A percentile compares a stretch with the other conserved stretches of the same genome.
These are phyloP conservation scores for Ramphastos sulfuratus DNA, from an alignment of 2,113 vertebrate species.

Conservation along the genomic window DNA sequence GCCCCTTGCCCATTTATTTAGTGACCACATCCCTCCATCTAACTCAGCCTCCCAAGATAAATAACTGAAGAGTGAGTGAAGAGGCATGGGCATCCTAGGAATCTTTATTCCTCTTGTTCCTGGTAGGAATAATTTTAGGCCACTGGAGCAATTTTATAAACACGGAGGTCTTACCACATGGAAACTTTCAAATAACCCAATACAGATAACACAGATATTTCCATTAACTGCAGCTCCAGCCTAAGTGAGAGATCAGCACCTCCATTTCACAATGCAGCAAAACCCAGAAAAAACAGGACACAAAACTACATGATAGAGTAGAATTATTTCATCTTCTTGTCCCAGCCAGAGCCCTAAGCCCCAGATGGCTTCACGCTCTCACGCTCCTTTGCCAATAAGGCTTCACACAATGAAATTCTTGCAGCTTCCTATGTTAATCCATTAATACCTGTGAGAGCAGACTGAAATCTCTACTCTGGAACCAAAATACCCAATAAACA, in stretches of 20 bases:
- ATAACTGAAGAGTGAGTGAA: neutral
- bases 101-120: neutral
- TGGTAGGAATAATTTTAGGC: neutral
- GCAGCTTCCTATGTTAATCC: slow-evolving; percentile 32
- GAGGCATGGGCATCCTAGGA: neutral
- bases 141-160: neutral
- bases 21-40: neutral
- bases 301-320: neutral
- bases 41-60: neutral
- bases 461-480: slow-evolving; percentile 14
- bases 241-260: slow-evolving; percentile 26
- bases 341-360: slow-evolving; percentile 12
- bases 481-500: slow-evolving; percentile 4
- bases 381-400: neutral
- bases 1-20: neutral
- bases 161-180: neutral
- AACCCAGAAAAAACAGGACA: neutral
- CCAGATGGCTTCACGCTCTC: slow-evolving; percentile 31
- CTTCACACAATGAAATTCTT: slow-evolving; percentile 10
- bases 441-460: slow-evolving; percentile 29
- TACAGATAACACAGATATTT: neutral
- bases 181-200: neutral
- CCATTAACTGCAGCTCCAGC: slow-evolving; percentile 14
- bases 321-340: slow-evolving; percentile 32
- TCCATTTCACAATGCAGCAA: slow-evolving; percentile 8